Evolutionary conservation across 2,113 vertebrate species (phyloP).

Genomic region (Microtus ochrogaster): DNA sequence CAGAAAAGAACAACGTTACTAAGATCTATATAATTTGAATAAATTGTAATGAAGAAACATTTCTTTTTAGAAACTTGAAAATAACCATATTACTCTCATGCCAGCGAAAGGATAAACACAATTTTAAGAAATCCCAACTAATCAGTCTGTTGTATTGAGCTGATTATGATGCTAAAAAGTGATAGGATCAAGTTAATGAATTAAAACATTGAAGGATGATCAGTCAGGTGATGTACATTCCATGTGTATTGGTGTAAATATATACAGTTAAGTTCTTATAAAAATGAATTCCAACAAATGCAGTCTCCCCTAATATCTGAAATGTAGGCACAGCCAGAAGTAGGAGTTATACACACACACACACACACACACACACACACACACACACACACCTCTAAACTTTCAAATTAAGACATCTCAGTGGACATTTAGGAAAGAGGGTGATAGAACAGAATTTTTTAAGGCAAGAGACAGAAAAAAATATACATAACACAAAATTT

Average conservation of each 20-base stretch:
- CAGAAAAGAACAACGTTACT: not conserved
- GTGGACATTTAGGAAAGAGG: conserved; percentile 29
- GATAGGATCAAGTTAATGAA: not conserved
- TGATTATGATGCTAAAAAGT: not conserved
- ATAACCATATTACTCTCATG: not conserved
- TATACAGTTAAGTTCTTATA: not conserved
- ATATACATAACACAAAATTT: conserved; percentile 17
- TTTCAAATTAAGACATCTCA: not conserved
- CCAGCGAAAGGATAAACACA: not conserved
- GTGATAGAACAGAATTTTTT: not conserved
- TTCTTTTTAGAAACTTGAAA: not conserved
- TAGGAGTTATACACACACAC: not conserved
- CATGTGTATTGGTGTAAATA: not conserved
- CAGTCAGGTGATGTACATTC: not conserved
- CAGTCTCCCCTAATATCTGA: not conserved
- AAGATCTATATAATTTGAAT: conserved; percentile 20
- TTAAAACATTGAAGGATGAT: not conserved
- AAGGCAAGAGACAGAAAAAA: not conserved
- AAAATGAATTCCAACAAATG: not conserved
- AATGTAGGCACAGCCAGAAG: not conserved
- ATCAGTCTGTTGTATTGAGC: not conserved
- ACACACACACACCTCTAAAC: not conserved
- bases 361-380: no score
- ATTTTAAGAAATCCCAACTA: not conserved
- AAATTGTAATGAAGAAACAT: not conserved